Conservation (phyloP, 2,113 vertebrate species). For the Brachypteracias leptosomus region DNA sequence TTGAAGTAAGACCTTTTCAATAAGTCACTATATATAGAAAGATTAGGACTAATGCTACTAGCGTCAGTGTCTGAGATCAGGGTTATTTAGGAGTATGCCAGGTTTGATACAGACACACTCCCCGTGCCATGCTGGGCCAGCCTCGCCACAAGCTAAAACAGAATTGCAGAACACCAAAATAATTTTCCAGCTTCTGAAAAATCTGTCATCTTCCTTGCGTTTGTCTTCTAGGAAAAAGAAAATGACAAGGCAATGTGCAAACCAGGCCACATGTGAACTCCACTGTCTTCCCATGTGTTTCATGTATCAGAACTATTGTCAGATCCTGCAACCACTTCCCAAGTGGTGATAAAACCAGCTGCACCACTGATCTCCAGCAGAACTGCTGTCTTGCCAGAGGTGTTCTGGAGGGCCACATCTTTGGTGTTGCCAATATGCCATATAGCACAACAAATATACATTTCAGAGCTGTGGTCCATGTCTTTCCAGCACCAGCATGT, state of each 20-base stretch:
- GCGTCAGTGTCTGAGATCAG: slow-evolving; percentile 14
- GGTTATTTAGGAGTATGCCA: slow-evolving; percentile 18
- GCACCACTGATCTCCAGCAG: background rate
- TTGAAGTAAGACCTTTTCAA: slow-evolving; percentile 67
- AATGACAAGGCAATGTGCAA: background rate
- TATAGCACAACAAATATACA: background rate
- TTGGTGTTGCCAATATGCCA: background rate
- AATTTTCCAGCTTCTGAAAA: background rate
- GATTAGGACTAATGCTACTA: background rate
- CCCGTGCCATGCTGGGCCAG: rapidly evolving
- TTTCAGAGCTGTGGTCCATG: rapidly evolving
- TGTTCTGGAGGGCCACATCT: background rate
- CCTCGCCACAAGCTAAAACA: background rate
- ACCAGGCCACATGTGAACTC: background rate
- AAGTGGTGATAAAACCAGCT: background rate
- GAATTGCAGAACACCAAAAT: background rate
- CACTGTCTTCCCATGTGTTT: background rate
- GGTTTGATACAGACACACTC: background rate
- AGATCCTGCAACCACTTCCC: background rate
- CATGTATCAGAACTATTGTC: background rate
- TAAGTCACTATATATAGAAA: slow-evolving; percentile 53
- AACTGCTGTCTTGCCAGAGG: background rate
- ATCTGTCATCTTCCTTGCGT: background rate
- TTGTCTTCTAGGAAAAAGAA: slow-evolving; percentile 19
- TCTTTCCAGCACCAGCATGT: background rate